Percentiles rank a stretch among this genome's conserved stretches.
phyloP scores from a whole-genome alignment of 2,113 vertebrate species.

The Regulus satrapa region DNA sequence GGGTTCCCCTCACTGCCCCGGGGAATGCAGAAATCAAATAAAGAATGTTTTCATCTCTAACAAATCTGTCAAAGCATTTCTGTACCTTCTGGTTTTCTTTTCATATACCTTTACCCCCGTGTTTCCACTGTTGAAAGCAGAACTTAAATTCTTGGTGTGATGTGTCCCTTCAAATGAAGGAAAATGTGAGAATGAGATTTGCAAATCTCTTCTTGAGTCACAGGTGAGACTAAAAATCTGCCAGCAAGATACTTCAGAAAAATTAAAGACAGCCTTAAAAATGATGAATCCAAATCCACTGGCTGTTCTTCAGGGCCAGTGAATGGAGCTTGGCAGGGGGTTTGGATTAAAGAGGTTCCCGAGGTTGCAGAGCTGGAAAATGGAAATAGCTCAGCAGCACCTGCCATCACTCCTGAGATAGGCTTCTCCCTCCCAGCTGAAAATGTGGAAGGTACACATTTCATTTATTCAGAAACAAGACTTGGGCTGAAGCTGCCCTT shows the following conservation, averaged over 20 bases:
- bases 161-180: slow-evolving; percentile 9
- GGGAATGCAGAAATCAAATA: background rate
- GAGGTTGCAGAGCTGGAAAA: slow-evolving; percentile 74
- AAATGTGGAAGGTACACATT: background rate
- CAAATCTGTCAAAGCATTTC: background rate
- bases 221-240: background rate
- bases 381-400: slow-evolving; percentile 72
- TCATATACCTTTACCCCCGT: background rate
- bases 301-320: slow-evolving; percentile 44
- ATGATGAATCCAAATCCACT: slow-evolving; percentile 61
- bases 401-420: slow-evolving; percentile 69
- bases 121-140: background rate
- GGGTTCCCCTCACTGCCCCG: background rate
- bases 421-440: slow-evolving; percentile 21
- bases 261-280: slow-evolving; percentile 63
- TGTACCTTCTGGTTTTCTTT: background rate
- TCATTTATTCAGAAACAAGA: slow-evolving; percentile 27
- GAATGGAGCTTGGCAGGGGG: slow-evolving; percentile 46
- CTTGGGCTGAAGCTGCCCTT: background rate
- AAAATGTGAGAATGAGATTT: slow-evolving; percentile 17
- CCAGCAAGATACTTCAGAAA: slow-evolving; percentile 39
- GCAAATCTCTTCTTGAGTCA: slow-evolving; percentile 3
- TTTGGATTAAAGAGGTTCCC: slow-evolving; percentile 63
- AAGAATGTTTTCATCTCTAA: slow-evolving; percentile 21
- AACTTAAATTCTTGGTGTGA: background rate